phyloP scores from a whole-genome alignment of 2,113 vertebrate species.

The Salminus brasiliensis region DNA sequence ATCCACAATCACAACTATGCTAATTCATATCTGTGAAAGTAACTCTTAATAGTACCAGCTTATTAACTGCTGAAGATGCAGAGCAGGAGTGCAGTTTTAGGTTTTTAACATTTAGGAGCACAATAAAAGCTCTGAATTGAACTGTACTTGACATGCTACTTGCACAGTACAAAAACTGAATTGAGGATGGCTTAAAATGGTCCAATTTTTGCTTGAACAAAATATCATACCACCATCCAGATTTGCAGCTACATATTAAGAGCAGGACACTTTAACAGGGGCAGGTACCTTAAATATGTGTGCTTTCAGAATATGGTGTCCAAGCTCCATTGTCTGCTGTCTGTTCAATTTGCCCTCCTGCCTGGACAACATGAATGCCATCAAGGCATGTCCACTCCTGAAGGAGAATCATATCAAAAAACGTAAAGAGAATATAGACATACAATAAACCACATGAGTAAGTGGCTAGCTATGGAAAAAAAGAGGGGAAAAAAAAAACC shows the following conservation, averaged over 20 bases:
- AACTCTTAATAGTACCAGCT: no score
- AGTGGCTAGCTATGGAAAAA: neutral
- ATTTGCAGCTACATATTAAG: neutral
- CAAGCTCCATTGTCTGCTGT: slow-evolving; percentile 97
- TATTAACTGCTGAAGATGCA: no score
- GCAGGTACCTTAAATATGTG: slow-evolving; percentile 96
- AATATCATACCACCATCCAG: neutral
- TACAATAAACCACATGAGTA: neutral
- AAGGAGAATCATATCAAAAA: slow-evolving; percentile 42
- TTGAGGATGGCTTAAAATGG: no score
- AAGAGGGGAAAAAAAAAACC: neutral
- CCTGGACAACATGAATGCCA: slow-evolving; percentile 97
- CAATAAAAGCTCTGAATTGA: no score
- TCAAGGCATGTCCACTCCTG: slow-evolving; percentile 93
- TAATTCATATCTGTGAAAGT: no score
- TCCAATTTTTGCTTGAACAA: neutral
- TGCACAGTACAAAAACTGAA: no score
- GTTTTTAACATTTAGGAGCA: no score
- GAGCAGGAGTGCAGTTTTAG: no score
- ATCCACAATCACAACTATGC: no score
- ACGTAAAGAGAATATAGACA: no score
- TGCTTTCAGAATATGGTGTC: slow-evolving; percentile 97
- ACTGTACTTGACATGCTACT: no score
- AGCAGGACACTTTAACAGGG: no score
- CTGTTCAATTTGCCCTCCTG: slow-evolving; percentile 96